Percentiles rank a stretch among this genome's conserved stretches.
Evolutionary conservation across 2,797 vertebrate species (phyloP).

Genomic region (Pteropus rufus): DNA sequence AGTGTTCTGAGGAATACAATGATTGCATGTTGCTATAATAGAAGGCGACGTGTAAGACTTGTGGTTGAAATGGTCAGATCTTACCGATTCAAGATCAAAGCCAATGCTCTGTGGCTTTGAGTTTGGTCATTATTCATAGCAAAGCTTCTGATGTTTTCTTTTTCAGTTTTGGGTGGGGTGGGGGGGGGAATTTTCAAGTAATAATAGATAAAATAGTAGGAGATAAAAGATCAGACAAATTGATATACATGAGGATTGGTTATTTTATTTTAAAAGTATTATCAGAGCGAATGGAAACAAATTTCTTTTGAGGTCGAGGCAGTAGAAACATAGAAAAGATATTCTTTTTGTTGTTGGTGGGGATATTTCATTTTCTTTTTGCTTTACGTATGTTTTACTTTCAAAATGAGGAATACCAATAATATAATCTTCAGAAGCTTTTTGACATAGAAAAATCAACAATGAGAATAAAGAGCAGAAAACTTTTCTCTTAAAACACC

Average conservation of each 20-base stretch:
- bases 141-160: background rate
- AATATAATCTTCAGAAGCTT: background rate
- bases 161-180: background rate
- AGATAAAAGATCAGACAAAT: conserved; percentile 24
- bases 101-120: background rate
- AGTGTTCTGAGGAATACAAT: background rate
- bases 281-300: background rate
- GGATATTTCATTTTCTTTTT: background rate
- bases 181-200: background rate
- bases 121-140: background rate
- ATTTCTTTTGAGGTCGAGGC: background rate
- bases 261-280: background rate
- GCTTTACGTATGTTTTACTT: background rate
- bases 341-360: background rate
- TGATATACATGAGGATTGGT: background rate
- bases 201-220: background rate
- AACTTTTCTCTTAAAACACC: background rate
- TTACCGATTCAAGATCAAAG: conserved; percentile 32
- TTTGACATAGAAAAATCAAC: background rate
- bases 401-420: background rate
- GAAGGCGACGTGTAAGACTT: background rate
- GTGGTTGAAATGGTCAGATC: background rate
- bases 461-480: background rate
- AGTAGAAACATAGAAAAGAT: background rate
- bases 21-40: background rate